These are phyloP conservation scores for Limenitis camilla DNA, from an alignment of 2,888 invertebrate genomes.

Conservation along the genomic window DNA sequence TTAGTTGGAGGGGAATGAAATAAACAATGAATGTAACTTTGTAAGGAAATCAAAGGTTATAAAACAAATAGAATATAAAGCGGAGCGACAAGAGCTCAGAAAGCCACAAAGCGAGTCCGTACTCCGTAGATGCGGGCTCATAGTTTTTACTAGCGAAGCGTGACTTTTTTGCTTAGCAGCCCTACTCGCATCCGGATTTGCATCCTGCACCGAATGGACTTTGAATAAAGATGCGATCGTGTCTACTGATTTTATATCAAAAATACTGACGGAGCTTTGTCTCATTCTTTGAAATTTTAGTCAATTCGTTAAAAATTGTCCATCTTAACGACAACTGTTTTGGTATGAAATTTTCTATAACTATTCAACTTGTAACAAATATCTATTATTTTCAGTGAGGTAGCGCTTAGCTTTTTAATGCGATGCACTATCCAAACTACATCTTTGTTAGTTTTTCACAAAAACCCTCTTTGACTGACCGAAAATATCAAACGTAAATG, in stretches of 20 bases:
- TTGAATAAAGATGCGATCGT: conserved; percentile 39
- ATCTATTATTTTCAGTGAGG: no score
- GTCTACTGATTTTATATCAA: conserved; percentile 27
- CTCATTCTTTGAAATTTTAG: not conserved
- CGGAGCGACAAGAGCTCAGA: conserved; percentile 18
- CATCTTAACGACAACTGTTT: no score
- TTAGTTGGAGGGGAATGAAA: conserved; percentile 9
- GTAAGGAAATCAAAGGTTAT: conserved; percentile 18
- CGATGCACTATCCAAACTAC: no score
- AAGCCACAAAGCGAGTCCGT: conserved; percentile 24
- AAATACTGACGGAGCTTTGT: conserved; percentile 19
- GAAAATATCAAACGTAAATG: no score
- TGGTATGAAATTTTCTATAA: no score
- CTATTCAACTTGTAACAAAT: no score
- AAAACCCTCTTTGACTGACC: no score
- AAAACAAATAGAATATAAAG: conserved; percentile 23
- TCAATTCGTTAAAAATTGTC: no score
- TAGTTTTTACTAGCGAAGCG: conserved; percentile 47
- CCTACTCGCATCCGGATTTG: conserved; percentile 36
- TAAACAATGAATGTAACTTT: conserved; percentile 12
- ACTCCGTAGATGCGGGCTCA: conserved; percentile 25
- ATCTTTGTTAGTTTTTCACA: no score
- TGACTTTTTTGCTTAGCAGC: conserved; percentile 47
- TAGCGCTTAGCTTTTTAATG: no score
- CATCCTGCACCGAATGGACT: conserved; percentile 37